Base-by-base conservation (phyloP, 2,797 vertebrate species). In the Catharus ustulatus region DNA sequence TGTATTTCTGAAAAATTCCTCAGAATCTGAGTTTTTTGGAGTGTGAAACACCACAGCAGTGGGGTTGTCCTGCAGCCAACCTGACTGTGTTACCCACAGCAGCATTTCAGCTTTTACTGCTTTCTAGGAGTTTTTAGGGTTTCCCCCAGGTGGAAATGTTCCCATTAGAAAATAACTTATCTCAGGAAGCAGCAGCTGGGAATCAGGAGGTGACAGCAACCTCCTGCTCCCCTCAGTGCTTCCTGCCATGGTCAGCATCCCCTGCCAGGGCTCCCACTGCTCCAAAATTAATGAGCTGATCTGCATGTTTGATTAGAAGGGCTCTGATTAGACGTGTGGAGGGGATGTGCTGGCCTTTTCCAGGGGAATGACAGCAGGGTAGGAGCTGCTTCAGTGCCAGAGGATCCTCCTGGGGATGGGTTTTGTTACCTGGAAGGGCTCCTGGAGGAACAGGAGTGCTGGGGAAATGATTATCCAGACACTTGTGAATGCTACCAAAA, bases 121-220 rank as follows among this genome's bases (percentile, higher is more conserved):
- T 71, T 90, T 88, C 73, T 34, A 36, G 51, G 71, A 83, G 52
- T 2, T 84, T 69, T 46, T 20, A 66, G 87, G 74, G n/a, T 66
- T 92, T 77, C 34, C 42, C 68, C 15, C 43, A 30, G 64, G 77
- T 86, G 57, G 73, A 69, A 90, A 55, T 6, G 34, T 49, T 54
- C 84, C 57, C 19, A 2, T 66, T 42, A 8, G 40, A 48, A 58
- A 32, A 8, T 11, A 5, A n/a, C 23, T 36, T 55, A 16, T 58
- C 42, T 66, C 48, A n/a, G 69, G 73, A 94, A 77, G 69, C 52
- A 51, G 84, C 77, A 81, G n/a, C 73, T 84, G 87, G 84, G 69
- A 46, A 10, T 61, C 0, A 3, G 59, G 72, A 76, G 91, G 76
- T 52, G 80, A 57, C 59, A 66, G 59, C 54, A 43, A 18, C 59